Evolutionary conservation across 2,797 vertebrate species (phyloP).

Genomic region (Microctenopoma steveboyesi): DNA sequence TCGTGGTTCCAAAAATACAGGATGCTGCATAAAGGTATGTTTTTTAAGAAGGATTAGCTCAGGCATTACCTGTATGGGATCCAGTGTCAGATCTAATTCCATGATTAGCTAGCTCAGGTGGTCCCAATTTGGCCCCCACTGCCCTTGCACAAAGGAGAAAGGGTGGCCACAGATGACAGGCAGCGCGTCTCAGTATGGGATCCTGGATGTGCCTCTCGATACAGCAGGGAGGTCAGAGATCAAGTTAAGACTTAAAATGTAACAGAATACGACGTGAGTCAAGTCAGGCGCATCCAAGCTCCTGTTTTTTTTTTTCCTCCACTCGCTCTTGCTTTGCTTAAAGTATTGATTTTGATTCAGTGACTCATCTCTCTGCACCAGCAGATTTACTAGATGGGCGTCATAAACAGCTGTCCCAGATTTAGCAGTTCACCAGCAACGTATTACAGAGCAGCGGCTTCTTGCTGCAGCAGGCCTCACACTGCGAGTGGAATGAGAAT

Average conservation of each 20-base stretch:
- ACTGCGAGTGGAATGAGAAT: conserved; percentile 42
- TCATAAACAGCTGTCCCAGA: conserved; percentile 70
- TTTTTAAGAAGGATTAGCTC: conserved; percentile 52
- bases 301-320: conserved; percentile 18
- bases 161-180: conserved; percentile 25
- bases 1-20: not conserved
- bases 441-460: conserved; percentile 43
- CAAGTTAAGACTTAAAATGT: conserved; percentile 21
- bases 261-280: conserved; percentile 28
- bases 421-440: conserved; percentile 49
- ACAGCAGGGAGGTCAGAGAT: conserved; percentile 44
- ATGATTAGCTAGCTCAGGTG: conserved; percentile 47
- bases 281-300: not conserved
- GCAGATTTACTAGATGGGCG: conserved; percentile 50
- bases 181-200: not conserved
- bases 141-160: not conserved
- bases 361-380: conserved; percentile 30
- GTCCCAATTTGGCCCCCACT: conserved; percentile 5
- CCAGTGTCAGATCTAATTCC: conserved; percentile 54
- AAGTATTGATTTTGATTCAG: conserved; percentile 55
- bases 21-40: not conserved
- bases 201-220: conserved; percentile 18
- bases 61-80: conserved; percentile 37
- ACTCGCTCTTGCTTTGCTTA: conserved; percentile 4
- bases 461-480: conserved; percentile 24